Percentiles rank a stretch among this genome's conserved stretches.
Conservation (phyloP, 2,797 vertebrate species). For the Diplodus puntazzo region DNA sequence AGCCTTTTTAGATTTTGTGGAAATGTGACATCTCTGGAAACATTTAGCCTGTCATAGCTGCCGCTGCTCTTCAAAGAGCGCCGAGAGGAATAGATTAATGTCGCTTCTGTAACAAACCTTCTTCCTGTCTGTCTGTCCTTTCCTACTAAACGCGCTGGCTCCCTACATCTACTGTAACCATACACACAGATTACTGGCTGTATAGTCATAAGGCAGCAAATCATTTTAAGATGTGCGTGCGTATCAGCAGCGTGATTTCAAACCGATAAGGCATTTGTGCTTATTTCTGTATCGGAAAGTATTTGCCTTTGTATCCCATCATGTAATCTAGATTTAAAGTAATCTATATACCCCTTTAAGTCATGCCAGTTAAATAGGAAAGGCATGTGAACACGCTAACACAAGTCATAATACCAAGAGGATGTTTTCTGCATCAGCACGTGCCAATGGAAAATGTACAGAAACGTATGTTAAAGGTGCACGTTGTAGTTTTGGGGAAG, state of each 20-base stretch:
- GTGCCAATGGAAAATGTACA: neutral
- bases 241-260: conserved; percentile 36
- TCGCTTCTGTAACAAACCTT: conserved; percentile 86
- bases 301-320: conserved; percentile 49
- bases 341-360: conserved; percentile 43
- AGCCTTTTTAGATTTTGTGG: conserved; percentile 88
- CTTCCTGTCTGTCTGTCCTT: conserved; percentile 80
- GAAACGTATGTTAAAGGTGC: too few species aligned
- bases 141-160: conserved; percentile 71
- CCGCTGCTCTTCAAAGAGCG: conserved; percentile 84
- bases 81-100: conserved; percentile 87
- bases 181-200: conserved; percentile 67
- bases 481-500: too few species aligned
- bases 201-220: conserved; percentile 67
- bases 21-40: conserved; percentile 91
- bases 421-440: conserved; percentile 20
- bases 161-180: conserved; percentile 67
- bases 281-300: conserved; percentile 44
- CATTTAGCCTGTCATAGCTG: conserved; percentile 87
- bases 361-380: conserved; percentile 38
- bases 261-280: conserved; percentile 54
- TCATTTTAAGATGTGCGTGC: conserved; percentile 71
- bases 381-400: conserved; percentile 30
- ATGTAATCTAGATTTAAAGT: conserved; percentile 51
- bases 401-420: conserved; percentile 17